Conservation (phyloP, 1,140 invertebrate genomes). For the Cotesia chilonis region DNA sequence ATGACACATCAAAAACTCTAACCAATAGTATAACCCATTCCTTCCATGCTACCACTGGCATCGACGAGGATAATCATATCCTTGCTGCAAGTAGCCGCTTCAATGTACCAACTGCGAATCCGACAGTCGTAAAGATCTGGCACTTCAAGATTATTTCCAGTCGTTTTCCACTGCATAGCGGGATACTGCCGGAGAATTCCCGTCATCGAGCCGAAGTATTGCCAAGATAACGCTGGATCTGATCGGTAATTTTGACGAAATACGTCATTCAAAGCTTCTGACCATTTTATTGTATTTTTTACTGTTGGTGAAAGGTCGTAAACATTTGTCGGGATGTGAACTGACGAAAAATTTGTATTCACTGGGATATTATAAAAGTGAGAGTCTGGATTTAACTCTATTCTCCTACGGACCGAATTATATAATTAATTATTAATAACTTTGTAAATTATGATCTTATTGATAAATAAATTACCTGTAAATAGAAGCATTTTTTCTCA, state of each 20-base stretch:
- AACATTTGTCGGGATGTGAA: constrained; percentile 94
- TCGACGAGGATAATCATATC: constrained; percentile 97
- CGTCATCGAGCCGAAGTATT: constrained; percentile 93
- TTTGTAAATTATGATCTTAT: background rate
- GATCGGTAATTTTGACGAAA: constrained; percentile 87
- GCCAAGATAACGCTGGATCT: constrained; percentile 91
- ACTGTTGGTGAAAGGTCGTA: constrained; percentile 78
- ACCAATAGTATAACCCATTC: constrained; percentile 79
- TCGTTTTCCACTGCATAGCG: constrained; percentile 67
- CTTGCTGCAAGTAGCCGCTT: constrained; percentile 96
- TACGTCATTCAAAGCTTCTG: constrained; percentile 81
- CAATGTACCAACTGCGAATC: constrained; percentile 92
- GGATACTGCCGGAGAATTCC: constrained; percentile 94
- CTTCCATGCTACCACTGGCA: constrained; percentile 97
- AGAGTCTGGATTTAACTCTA: constrained; percentile 74
- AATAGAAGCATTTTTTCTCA: constrained; percentile 34
- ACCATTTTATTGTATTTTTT: constrained; percentile 84
- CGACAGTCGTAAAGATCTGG: constrained; percentile 85
- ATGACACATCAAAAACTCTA: constrained; percentile 61
- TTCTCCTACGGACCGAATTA: constrained; percentile 46
- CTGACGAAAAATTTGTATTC: constrained; percentile 83
- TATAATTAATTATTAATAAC: background rate
- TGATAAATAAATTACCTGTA: constrained; percentile 46
- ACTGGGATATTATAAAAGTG: constrained; percentile 88
- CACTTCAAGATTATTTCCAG: constrained; percentile 52